phyloP scores from a whole-genome alignment of 2,113 vertebrate genomes.

The Phylloscopus trochilus region DNA sequence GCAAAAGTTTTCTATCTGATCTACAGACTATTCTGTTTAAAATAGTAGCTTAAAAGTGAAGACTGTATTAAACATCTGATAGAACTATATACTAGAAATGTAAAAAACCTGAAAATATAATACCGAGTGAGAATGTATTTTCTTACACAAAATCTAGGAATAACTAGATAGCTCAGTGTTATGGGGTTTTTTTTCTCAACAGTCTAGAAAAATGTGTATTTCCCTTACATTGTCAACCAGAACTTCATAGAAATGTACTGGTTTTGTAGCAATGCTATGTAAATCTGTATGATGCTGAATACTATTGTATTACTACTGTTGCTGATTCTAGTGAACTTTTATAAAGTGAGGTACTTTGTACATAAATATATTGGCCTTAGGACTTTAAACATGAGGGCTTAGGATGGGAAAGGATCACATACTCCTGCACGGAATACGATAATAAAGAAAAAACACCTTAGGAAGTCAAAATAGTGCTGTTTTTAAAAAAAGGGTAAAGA shows the following conservation, averaged over 20 bases:
- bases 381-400: background rate
- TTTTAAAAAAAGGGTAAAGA: background rate
- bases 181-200: background rate
- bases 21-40: background rate
- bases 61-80: background rate
- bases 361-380: background rate
- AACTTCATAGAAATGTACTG: background rate
- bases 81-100: background rate
- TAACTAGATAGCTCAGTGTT: background rate
- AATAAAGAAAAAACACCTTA: background rate
- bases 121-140: background rate
- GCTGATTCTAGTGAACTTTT: conserved; percentile 10
- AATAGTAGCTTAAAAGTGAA: background rate
- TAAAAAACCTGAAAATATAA: background rate
- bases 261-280: background rate
- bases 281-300: background rate
- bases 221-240: background rate
- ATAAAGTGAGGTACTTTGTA: conserved; percentile 23
- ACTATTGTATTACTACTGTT: background rate
- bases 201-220: background rate
- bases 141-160: background rate
- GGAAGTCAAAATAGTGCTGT: background rate
- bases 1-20: background rate
- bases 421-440: background rate
- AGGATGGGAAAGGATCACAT: background rate